Base-by-base conservation (phyloP, 1,140 invertebrate species). In the Leguminivora glycinivorella region DNA sequence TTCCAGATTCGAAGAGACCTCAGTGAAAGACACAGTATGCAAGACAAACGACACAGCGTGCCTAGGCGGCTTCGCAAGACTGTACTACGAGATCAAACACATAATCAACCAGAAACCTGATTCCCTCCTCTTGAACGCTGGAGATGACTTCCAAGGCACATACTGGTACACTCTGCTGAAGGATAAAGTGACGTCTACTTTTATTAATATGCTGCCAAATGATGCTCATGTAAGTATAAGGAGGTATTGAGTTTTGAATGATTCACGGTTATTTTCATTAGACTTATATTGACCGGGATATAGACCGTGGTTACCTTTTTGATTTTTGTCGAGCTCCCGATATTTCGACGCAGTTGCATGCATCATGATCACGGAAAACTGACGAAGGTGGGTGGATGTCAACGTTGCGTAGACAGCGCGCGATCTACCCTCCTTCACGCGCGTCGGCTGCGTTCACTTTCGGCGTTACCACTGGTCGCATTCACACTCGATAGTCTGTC, bases 101-200 rank as follows among this genome's bases (percentile, higher is more conserved):
- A 76, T 94, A n/a, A 81, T 93, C 38, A 83, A 92, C 12, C 89
- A 94, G 47, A 87, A 92, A 52, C 92, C 92, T 0, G 92, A 94
- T 74, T 91, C 94, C 0, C 81, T 96, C 40, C 92, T 96, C 47
- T 75, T 96, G 14, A 95, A 96, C 78, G 96, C 94, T 1, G 96
- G 96, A 0, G 96, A 96, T 83, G 94, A 94, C 75, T 97, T 93
- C 81, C 95, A 96, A 83, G 96, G 96, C 0, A 96, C 95, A 0
- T 90, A 96, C 1, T 97, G 95, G 95, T 96, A 96, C 80, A 94
- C 94, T 26, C 72, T 95, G 1, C 92, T 94, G 79, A 94, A 94
- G 74, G 95, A 95, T 93, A 93, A 94, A 69, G 93, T 94, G 0
- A 94, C 94, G 0, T 93, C 94, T 24, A 84, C 93, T 19, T 96